These are phyloP conservation scores for Cossypha polioptera DNA, from an alignment of 2,797 vertebrate species.

Conservation along the genomic window DNA sequence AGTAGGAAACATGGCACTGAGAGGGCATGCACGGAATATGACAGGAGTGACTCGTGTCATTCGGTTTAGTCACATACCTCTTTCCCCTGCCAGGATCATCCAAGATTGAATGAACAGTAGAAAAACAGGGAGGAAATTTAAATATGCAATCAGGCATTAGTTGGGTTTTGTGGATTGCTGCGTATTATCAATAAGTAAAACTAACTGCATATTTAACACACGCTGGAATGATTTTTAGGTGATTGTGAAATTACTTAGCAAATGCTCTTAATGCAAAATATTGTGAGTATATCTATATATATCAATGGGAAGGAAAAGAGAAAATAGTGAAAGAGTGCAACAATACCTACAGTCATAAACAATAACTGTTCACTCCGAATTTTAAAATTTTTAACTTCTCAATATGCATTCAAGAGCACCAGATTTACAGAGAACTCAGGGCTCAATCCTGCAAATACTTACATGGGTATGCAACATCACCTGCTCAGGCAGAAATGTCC, in stretches of 20 bases:
- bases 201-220: conserved; percentile 65
- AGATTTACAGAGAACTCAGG: neutral
- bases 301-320: conserved; percentile 53
- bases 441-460: conserved; percentile 42
- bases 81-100: conserved; percentile 95
- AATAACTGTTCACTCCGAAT: conserved; percentile 12
- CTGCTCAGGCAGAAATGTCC: neutral
- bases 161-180: conserved; percentile 72
- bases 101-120: conserved; percentile 90
- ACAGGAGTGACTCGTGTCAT: conserved; percentile 79
- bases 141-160: conserved; percentile 84
- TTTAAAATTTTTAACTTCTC: conserved; percentile 33
- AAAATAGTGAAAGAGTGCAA: conserved; percentile 47
- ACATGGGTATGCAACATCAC: neutral
- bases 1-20: conserved; percentile 81
- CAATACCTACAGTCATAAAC: conserved; percentile 48
- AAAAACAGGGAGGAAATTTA: conserved; percentile 91
- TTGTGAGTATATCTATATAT: conserved; percentile 21
- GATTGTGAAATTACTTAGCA: conserved; percentile 57
- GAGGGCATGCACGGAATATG: conserved; percentile 93
- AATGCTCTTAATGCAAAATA: conserved; percentile 8
- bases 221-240: conserved; percentile 56
- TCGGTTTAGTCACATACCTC: conserved; percentile 93
- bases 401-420: neutral
- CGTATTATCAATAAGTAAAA: conserved; percentile 69